phyloP scores from a whole-genome alignment of 2,888 invertebrate species.

The Lepidonotus clava region DNA sequence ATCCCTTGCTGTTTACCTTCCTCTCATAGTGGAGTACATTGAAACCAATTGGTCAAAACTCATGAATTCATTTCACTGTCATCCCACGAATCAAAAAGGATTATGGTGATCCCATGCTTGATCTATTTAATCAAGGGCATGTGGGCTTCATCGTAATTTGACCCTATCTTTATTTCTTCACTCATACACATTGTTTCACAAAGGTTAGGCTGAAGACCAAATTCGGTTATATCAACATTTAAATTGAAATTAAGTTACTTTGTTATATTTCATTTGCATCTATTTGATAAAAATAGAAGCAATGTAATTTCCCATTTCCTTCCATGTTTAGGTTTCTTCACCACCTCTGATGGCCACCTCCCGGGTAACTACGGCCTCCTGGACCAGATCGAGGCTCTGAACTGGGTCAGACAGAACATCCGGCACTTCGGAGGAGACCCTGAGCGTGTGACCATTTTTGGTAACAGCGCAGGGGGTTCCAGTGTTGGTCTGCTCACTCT shows the following conservation, averaged over 20 bases:
- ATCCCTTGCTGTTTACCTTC: no score
- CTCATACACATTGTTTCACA: no score
- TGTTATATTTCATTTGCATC: not conserved
- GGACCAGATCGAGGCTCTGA: slow-evolving; percentile 76
- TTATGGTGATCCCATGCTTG: no score
- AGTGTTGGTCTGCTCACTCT: slow-evolving; percentile 72
- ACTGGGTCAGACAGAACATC: slow-evolving; percentile 78
- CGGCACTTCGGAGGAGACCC: slow-evolving; percentile 77
- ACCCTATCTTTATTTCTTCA: no score
- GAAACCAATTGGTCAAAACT: no score
- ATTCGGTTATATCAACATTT: not conserved
- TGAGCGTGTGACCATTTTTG: slow-evolving; percentile 76
- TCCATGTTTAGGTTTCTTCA: slow-evolving; percentile 77
- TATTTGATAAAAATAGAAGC: not conserved
- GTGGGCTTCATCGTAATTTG: no score
- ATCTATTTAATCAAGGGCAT: no score
- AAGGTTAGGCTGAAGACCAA: no score
- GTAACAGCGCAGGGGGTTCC: slow-evolving; percentile 80
- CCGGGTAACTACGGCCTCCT: slow-evolving; percentile 79
- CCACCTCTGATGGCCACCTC: slow-evolving; percentile 71
- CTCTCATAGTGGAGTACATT: no score
- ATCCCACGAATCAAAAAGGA: no score
- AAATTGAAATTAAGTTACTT: not conserved
- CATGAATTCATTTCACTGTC: no score
- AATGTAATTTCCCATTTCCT: not conserved